Percentiles rank a stretch among this genome's conserved stretches.
phyloP scores from a whole-genome alignment of 2,888 invertebrate species.

The Orthosia incerta region DNA sequence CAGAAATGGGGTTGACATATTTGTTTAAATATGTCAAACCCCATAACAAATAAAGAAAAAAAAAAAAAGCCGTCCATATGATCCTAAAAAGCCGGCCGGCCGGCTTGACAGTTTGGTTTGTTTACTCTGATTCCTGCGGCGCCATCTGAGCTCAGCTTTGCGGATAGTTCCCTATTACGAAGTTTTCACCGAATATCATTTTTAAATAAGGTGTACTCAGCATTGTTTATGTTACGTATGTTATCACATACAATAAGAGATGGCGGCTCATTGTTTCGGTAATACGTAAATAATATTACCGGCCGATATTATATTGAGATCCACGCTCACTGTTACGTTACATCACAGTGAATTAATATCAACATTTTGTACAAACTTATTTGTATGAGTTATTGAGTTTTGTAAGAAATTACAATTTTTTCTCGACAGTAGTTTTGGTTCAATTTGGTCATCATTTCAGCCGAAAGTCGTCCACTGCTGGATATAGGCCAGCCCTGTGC shows the following conservation, averaged over 20 bases:
- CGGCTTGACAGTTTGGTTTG: no score
- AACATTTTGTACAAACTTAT: neutral
- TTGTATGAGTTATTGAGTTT: neutral
- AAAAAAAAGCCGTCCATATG: no score
- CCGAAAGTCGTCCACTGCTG: no score
- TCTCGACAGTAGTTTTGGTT: neutral
- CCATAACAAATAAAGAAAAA: no score
- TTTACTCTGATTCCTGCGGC: no score
- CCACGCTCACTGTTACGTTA: slow-evolving; percentile 48
- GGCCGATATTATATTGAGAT: slow-evolving; percentile 45
- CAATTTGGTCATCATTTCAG: no score
- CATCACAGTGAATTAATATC: slow-evolving; percentile 40
- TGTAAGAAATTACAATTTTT: neutral
- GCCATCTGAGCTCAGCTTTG: no score
- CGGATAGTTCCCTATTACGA: no score
- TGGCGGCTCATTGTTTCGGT: slow-evolving; percentile 56
- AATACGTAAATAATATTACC: neutral
- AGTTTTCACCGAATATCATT: neutral
- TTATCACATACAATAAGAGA: slow-evolving; percentile 52
- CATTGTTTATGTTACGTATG: slow-evolving; percentile 57
- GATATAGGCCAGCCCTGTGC: no score
- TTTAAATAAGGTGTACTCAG: slow-evolving; percentile 11
- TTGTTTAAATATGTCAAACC: no score
- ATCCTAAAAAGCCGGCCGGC: no score
- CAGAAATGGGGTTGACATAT: no score